Evolutionary conservation across 1,140 invertebrate genomes (phyloP).

Genomic region (Tetragonula clypearis): DNA sequence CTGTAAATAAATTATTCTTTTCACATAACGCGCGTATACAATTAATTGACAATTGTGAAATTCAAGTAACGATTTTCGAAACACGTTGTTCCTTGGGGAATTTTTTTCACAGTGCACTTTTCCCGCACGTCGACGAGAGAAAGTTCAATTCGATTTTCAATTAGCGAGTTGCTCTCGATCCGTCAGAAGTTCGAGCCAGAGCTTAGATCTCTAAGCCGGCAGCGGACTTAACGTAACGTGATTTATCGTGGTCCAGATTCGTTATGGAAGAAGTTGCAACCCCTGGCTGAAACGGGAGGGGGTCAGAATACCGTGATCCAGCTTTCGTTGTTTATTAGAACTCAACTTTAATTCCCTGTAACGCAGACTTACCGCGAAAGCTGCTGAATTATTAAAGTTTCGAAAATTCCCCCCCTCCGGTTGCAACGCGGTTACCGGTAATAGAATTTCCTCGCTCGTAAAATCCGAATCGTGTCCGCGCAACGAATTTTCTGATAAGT

Average conservation of each 20-base stretch:
- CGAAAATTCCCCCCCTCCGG: neutral
- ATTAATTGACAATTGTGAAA: too few species aligned
- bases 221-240: slow-evolving; percentile 12
- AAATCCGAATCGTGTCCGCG: neutral
- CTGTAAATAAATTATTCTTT: too few species aligned
- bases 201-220: neutral
- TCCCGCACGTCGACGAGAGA: neutral
- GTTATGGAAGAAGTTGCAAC: neutral
- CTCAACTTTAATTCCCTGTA: neutral
- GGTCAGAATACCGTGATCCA: neutral
- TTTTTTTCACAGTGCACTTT: neutral
- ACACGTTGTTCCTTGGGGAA: neutral
- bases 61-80: too few species aligned
- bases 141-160: slow-evolving; percentile 6
- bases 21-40: too few species aligned
- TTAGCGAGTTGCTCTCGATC: neutral
- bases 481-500: too few species aligned
- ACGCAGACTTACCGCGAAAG: neutral
- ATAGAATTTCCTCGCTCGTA: neutral
- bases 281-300: neutral
- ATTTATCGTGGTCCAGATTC: slow-evolving; percentile 15
- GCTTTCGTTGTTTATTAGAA: neutral
- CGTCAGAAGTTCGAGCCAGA: slow-evolving; percentile 1
- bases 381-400: neutral
- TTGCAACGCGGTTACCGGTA: too few species aligned